Conservation (phyloP, 2,888 invertebrate genomes). For the Acanthosepion lycidas region DNA sequence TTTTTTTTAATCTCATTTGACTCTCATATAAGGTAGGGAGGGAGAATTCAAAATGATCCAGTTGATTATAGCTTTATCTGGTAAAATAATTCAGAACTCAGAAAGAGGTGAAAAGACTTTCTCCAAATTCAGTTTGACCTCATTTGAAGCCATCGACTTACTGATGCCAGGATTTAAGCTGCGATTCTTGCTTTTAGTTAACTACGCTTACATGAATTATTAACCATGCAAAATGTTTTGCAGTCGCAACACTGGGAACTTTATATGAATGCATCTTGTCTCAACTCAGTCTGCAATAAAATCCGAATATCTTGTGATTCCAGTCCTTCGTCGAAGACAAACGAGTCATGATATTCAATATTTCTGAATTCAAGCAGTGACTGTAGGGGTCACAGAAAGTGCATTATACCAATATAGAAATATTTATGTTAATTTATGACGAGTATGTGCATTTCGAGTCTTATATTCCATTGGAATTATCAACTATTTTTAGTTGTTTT, state of each 20-base stretch:
- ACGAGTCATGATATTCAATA: background rate
- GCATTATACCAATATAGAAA: background rate
- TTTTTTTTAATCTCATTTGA: no score
- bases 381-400: background rate
- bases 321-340: background rate
- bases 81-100: background rate
- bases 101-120: background rate
- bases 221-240: background rate
- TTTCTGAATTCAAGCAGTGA: background rate
- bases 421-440: background rate
- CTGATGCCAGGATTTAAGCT: background rate
- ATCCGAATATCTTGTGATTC: background rate
- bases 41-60: background rate
- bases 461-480: background rate
- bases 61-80: background rate
- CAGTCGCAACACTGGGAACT: background rate
- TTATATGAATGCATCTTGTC: background rate
- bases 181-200: background rate
- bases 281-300: background rate
- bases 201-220: background rate
- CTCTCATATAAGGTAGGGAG: no score
- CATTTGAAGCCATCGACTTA: background rate
- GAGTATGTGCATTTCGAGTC: background rate
- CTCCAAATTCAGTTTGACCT: background rate
- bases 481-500: background rate